phyloP scores from a whole-genome alignment of 2,113 vertebrate genomes.

The Corythoichthys intestinalis region DNA sequence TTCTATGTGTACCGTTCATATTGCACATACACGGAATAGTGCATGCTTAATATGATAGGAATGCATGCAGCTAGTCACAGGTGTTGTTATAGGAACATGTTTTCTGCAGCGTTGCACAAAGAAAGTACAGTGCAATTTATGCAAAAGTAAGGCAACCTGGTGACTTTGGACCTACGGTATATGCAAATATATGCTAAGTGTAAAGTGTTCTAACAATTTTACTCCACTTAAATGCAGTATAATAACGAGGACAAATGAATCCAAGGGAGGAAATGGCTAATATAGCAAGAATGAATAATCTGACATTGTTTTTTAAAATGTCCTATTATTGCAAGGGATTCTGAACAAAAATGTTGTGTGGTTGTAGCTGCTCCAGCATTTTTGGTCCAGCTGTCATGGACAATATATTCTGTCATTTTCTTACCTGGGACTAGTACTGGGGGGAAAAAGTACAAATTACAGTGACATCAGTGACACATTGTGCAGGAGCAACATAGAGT shows the following conservation, averaged over 20 bases:
- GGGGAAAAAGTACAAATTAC: not conserved
- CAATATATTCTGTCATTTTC: conserved; percentile 39
- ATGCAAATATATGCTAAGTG: not conserved
- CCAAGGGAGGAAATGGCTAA: not conserved
- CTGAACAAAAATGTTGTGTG: conserved; percentile 23
- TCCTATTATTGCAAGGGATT: conserved; percentile 8
- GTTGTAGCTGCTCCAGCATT: conserved; percentile 38
- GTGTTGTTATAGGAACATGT: not conserved
- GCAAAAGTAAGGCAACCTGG: too few species aligned
- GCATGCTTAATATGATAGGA: not conserved
- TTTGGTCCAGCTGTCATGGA: conserved; percentile 40
- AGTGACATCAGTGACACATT: conserved; percentile 25
- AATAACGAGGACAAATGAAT: not conserved
- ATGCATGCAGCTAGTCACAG: not conserved
- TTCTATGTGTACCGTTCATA: conserved; percentile 13
- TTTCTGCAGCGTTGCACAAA: not conserved
- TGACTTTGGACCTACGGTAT: too few species aligned
- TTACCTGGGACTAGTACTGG: conserved; percentile 43
- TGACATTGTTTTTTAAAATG: too few species aligned
- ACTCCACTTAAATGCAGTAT: not conserved
- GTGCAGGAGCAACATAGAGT: conserved; percentile 14
- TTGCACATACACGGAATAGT: conserved; percentile 14
- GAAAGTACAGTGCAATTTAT: not conserved
- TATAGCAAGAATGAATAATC: not conserved
- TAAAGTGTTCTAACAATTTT: not conserved